Conservation (phyloP, 2,888 invertebrate genomes). For the Heliconius hortense region DNA sequence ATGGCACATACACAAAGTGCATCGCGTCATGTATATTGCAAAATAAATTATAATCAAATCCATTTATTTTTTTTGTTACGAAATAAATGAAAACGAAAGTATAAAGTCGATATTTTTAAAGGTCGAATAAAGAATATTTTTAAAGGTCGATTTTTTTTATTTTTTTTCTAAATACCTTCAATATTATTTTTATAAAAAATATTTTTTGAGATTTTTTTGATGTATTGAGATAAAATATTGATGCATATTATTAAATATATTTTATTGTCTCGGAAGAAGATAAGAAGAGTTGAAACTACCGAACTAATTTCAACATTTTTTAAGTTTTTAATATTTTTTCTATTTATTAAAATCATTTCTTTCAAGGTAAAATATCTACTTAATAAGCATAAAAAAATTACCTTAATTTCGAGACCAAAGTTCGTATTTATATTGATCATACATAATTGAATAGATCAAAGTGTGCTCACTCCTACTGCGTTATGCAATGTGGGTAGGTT, state of each 20-base stretch:
- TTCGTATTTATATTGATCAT: not conserved
- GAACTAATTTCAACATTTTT: not conserved
- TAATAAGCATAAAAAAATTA: not conserved
- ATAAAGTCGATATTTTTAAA: not conserved
- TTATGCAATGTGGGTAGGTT: conserved; percentile 49
- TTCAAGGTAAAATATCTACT: not conserved
- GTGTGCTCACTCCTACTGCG: conserved; percentile 34
- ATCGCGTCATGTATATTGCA: conserved; percentile 20
- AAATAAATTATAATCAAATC: conserved; percentile 15
- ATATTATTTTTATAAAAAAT: not conserved
- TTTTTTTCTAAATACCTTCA: not conserved
- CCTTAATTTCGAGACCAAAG: not conserved
- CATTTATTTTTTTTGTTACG: conserved; percentile 9
- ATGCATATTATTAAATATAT: not conserved
- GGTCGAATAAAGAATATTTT: not conserved
- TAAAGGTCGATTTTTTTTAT: not conserved
- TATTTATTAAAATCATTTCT: not conserved
- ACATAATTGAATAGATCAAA: conserved; percentile 23
- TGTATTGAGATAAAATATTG: no score
- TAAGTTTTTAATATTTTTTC: not conserved
- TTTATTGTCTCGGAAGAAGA: not conserved
- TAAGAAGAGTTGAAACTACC: not conserved
- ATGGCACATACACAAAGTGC: conserved; percentile 29
- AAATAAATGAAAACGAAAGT: not conserved
- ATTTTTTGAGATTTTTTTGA: not conserved